Conservation (phyloP, 1,140 invertebrate species). For the Drosophila carrolli region DNA sequence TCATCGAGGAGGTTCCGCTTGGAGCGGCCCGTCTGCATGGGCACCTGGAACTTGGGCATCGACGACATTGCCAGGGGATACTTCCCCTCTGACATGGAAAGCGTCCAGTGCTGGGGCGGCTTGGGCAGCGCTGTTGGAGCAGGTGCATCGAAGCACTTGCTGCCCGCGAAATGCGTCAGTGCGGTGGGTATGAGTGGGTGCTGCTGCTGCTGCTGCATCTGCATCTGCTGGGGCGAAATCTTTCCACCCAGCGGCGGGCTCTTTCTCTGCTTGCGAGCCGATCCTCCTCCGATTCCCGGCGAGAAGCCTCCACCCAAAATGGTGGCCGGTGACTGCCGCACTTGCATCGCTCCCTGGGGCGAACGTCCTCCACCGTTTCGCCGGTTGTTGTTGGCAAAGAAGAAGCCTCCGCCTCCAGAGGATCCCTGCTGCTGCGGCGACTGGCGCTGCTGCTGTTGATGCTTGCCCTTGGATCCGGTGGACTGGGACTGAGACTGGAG, state of each 20-base stretch:
- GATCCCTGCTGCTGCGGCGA: conserved; percentile 63
- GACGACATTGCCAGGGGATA: conserved; percentile 59
- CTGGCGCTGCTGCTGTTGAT: conserved; percentile 52
- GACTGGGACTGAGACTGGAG: conserved; percentile 70
- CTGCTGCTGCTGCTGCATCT: conserved; percentile 37
- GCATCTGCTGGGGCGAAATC: conserved; percentile 67
- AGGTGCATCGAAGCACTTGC: conserved; percentile 88
- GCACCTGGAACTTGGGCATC: conserved; percentile 59
- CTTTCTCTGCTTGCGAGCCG: conserved; percentile 72
- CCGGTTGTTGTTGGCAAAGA: conserved; percentile 68
- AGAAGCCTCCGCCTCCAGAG: conserved; percentile 59
- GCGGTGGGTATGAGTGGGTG: conserved; percentile 79
- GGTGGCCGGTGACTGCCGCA: conserved; percentile 74
- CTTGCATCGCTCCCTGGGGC: conserved; percentile 47
- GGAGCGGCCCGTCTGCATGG: conserved; percentile 66
- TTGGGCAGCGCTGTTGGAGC: conserved; percentile 87
- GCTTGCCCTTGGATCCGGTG: conserved; percentile 53
- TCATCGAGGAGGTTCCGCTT: conserved; percentile 83
- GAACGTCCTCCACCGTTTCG: conserved; percentile 60
- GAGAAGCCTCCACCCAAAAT: conserved; percentile 79
- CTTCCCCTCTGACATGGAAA: conserved; percentile 69
- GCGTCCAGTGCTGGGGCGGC: conserved; percentile 87
- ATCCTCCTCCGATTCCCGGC: conserved; percentile 43
- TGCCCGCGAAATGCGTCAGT: conserved; percentile 86
- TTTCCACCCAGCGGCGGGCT: conserved; percentile 71